Base-by-base conservation (phyloP, 53 echinoderm and acorn worm genomes). In the Echinarachnius parma region DNA sequence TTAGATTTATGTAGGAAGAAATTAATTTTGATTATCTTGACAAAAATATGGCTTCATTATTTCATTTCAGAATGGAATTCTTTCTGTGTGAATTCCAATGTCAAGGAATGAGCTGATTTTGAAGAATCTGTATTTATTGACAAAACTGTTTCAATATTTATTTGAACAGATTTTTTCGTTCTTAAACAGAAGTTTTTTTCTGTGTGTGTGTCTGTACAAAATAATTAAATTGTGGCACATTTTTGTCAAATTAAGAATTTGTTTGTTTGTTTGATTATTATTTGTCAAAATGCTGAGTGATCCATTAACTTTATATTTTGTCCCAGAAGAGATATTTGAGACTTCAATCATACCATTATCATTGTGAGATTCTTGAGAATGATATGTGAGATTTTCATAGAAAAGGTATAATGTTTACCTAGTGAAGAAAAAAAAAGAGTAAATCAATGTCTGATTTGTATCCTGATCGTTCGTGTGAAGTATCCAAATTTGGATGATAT, bases 141-240 rank as follows among this genome's bases (percentile, higher is more conserved):
- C 7, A 9, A 49, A 4, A 49, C 13, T 13, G 29, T 68, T 52
- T 68, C 68, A 68, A 68, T 68, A 68, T 68, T 68, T 68, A 68
- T 68, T 68, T 68, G 48, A 34, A 68, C 68, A 49, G 50, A 49
- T 49, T 49, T 49, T 68, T 68, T 52, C 52, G 29, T 52, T 68
- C 52, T 65, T 68, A 49, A 28, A 50, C 68, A 68, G 68, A 49
- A 49, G 42, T 50, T 30, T 50, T 68, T 68, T 48, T 68, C 68
- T 68, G 50, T 68, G 68, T 68, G 68, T 68, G 68, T 68, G 68
- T 68, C 68, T 68, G 68, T 68, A 68, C 68, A 68, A 68, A 68
- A 68, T 68, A 29, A 68, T 68, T 68, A 68, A 68, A 68, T 50
- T 52, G 68, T 68, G 68, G 68, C 68, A 68, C 68, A 68, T 68